These are phyloP conservation scores for Machimus atricapillus DNA, from an alignment of 2,888 invertebrate species.

Conservation along the genomic window DNA sequence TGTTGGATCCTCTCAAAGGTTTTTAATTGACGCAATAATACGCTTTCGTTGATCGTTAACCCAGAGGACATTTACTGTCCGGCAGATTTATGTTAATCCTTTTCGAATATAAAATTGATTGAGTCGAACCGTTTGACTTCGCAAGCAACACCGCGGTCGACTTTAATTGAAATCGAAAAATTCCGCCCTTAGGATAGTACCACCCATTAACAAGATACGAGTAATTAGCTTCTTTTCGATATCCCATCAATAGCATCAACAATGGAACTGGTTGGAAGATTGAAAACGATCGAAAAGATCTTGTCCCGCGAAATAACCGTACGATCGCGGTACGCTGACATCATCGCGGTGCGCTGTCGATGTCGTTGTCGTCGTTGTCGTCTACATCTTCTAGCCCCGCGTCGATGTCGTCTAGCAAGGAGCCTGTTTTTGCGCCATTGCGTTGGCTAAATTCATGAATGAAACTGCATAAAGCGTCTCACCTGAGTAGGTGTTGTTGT, in stretches of 20 bases:
- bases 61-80: not conserved
- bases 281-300: not conserved
- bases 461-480: slow-evolving; percentile 43
- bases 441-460: slow-evolving; percentile 46
- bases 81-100: not conserved
- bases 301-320: not conserved
- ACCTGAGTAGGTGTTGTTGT: slow-evolving; percentile 40
- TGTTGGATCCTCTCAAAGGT: not conserved
- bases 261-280: not conserved
- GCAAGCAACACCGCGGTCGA: not conserved
- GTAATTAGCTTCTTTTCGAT: not conserved
- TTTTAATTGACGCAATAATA: not conserved
- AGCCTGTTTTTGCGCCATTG: slow-evolving; percentile 27
- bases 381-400: not conserved
- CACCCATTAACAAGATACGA: not conserved
- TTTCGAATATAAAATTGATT: not conserved
- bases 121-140: not conserved
- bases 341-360: not conserved
- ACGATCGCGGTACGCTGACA: slow-evolving; percentile 14
- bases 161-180: not conserved
- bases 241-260: not conserved
- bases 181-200: not conserved
- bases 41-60: not conserved
- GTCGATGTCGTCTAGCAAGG: not conserved
- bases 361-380: not conserved